phyloP scores from a whole-genome alignment of 2,797 vertebrate genomes.

The Eurystomus glaucurus region DNA sequence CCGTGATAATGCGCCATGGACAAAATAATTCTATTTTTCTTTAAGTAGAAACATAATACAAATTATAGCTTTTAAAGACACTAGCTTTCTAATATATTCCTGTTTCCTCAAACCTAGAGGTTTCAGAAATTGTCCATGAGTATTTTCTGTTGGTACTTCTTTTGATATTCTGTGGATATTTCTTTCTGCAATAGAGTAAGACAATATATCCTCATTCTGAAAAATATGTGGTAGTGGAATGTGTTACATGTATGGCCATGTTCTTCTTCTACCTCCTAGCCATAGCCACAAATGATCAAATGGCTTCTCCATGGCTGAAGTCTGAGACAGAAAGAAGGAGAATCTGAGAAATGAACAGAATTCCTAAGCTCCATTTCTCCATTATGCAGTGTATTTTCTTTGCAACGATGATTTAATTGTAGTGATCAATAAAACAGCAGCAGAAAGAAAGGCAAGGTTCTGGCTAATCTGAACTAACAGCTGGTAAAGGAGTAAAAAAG shows the following conservation, averaged over 20 bases:
- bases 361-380: not conserved
- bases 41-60: not conserved
- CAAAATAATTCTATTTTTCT: not conserved
- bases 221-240: not conserved
- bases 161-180: not conserved
- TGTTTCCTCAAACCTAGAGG: not conserved
- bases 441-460: not conserved
- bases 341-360: not conserved
- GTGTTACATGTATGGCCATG: not conserved
- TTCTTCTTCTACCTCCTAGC: not conserved
- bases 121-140: not conserved
- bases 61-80: not conserved
- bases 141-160: not conserved
- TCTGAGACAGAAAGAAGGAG: not conserved
- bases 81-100: not conserved
- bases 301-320: not conserved
- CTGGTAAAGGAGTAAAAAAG: not conserved
- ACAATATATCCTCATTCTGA: not conserved
- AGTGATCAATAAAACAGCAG: not conserved
- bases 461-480: not conserved
- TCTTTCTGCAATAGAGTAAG: not conserved
- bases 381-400: not conserved
- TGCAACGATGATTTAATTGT: not conserved
- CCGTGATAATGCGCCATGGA: not conserved
- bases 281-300: not conserved